Base-by-base conservation (phyloP, 2,888 invertebrate genomes). In the Scaptodrosophila latifasciaeformis region DNA sequence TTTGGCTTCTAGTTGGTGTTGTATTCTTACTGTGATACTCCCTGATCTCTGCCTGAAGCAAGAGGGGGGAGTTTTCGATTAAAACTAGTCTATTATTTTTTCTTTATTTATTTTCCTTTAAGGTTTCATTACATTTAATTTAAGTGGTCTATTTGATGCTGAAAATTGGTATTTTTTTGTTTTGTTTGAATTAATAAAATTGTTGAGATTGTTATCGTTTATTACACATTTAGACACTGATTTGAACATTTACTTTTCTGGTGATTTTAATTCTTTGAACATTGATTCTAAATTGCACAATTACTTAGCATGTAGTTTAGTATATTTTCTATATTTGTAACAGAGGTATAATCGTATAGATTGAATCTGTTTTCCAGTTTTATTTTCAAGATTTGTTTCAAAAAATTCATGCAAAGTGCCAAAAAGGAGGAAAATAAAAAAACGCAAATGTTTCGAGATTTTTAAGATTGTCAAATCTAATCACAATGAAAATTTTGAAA, bases 391-490 rank as follows among this genome's bases (percentile, higher is more conserved):
- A 15, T 9, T 37, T 37, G 37, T 7, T 37, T 35, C 21, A 58
- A 46, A 49, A 54, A 62, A 57, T 70, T 74, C 78, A 74, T 74
- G 81, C 81, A 81, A 79, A 80, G 80, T 77, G 56, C 40, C 34
- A 48, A 46, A 50, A 51, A 29, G 17, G 19, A 48, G 30, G 2
- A 19, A 40, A 45, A 47, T 42, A 34, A 10, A 18, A 37, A 54
- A 5, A 5, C 24, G 24, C 17, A 60, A 24, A 46, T 34, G 47
- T 13, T 24, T 18, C 35, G 5, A 30, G 29, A 24, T 55, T 70
- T 59, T 82, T 69, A 65, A 82, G 85, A 85, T 85, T 85, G 85
- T 85, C 85, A 77, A 84, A 85, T 86, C 78, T 85, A 85, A 86
- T 85, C 86, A 85, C 85, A 86, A 84, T 78, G 82, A 64, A 75